These are phyloP conservation scores for Drosophila ambigua DNA, from an alignment of 1,140 invertebrate species.

Conservation along the genomic window DNA sequence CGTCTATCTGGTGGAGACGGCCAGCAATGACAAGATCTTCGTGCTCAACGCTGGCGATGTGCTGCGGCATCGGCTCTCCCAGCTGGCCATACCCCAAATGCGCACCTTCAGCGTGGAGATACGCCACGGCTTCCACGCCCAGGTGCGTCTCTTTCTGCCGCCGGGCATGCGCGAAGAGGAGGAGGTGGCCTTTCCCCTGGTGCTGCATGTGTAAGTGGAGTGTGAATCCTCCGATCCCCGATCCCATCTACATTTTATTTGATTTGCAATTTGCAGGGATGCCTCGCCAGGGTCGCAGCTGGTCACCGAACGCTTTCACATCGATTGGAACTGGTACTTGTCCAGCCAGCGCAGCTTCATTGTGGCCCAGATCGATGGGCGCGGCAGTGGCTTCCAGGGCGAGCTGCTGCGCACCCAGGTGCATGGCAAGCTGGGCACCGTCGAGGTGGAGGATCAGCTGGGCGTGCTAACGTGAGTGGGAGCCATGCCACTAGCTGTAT, in stretches of 20 bases:
- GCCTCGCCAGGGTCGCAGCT: constrained; percentile 90
- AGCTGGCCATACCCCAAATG: constrained; percentile 86
- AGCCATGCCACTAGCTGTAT: neutral
- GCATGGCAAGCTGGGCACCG: constrained; percentile 87
- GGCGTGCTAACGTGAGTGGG: constrained; percentile 88
- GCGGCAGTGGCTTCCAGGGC: constrained; percentile 91
- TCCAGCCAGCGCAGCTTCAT: constrained; percentile 90
- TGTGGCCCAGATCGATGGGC: constrained; percentile 90
- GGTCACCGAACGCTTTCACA: constrained; percentile 89
- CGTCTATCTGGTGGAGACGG: constrained; percentile 86
- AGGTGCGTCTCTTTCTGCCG: constrained; percentile 89
- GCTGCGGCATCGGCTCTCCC: constrained; percentile 84
- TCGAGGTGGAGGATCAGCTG: constrained; percentile 93
- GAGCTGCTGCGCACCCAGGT: constrained; percentile 89
- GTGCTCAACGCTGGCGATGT: constrained; percentile 86
- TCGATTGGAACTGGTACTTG: constrained; percentile 91
- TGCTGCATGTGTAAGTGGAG: constrained; percentile 90
- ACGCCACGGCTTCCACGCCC: constrained; percentile 83
- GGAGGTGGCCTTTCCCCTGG: constrained; percentile 91
- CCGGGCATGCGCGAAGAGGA: constrained; percentile 92
- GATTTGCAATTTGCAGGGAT: constrained; percentile 84
- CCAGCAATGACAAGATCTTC: constrained; percentile 85
- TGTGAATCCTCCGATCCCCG: no score
- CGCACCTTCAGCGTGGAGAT: constrained; percentile 87
- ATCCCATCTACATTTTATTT: no score